phyloP scores from a whole-genome alignment of 2,888 invertebrate genomes.

The Epinotia bilunana region DNA sequence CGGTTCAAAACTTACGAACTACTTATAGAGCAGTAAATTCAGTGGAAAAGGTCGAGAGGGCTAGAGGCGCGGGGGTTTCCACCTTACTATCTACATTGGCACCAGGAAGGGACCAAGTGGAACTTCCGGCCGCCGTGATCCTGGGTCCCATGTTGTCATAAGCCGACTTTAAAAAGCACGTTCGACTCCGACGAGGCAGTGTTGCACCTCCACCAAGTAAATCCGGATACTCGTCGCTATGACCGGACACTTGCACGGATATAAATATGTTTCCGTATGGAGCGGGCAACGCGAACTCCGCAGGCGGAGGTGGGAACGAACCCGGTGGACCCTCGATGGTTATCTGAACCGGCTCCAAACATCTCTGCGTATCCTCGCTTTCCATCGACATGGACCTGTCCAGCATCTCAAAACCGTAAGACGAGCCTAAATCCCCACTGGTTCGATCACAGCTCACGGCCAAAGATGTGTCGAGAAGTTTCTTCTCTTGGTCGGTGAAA shows the following conservation, averaged over 20 bases:
- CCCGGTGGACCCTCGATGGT: slow-evolving; percentile 83
- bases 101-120: slow-evolving; percentile 92
- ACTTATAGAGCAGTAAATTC: slow-evolving; percentile 79
- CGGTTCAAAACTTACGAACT: slow-evolving; percentile 36
- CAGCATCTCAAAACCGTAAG: slow-evolving; percentile 82
- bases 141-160: slow-evolving; percentile 96
- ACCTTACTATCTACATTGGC: slow-evolving; percentile 65
- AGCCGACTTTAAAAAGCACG: slow-evolving; percentile 85
- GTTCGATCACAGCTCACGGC: slow-evolving; percentile 86
- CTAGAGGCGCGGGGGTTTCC: slow-evolving; percentile 59
- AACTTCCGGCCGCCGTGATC: slow-evolving; percentile 94
- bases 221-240: slow-evolving; percentile 91
- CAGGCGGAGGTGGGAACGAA: slow-evolving; percentile 76
- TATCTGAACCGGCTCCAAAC: slow-evolving; percentile 85
- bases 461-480: slow-evolving; percentile 91
- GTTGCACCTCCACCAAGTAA: slow-evolving; percentile 85
- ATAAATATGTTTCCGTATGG: slow-evolving; percentile 91
- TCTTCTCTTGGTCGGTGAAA: slow-evolving; percentile 95
- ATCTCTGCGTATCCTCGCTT: slow-evolving; percentile 76
- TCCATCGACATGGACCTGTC: slow-evolving; percentile 77
- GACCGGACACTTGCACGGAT: slow-evolving; percentile 90
- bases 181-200: slow-evolving; percentile 79
- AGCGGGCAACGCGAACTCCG: slow-evolving; percentile 79
- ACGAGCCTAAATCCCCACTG: slow-evolving; percentile 86
- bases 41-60: slow-evolving; percentile 77